Evolutionary conservation across 2,113 vertebrate species (phyloP), one percentile per base, ranked within the genome.

Genomic region (Ctenodactylus gundi): DNA sequence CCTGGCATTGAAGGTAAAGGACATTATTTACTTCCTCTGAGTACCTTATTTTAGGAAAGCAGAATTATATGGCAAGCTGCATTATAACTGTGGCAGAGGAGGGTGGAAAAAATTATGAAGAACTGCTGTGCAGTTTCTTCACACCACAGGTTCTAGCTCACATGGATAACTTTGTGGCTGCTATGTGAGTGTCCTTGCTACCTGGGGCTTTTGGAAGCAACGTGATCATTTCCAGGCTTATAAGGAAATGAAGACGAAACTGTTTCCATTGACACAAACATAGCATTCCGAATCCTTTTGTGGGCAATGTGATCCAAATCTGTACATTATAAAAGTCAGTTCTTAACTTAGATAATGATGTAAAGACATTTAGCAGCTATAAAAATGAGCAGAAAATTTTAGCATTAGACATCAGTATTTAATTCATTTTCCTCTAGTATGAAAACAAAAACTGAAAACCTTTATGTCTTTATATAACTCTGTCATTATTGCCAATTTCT

Each of bases 1-100:
- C 78, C 98, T 99, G 97, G 99, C 99, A 60, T 98, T 99, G 76
- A 99, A 99, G 99, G 99, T 99, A 98, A 98, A 91, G 82, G 58
- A 70, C 23, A 49, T 27, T 9, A 31, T 94, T 96, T 55, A 75
- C 83, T 96, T 53, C 65, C 65, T 36, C 90, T 95, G 1, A 23
- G 72, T 94, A 87, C 31, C 72, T 85, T 4, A 17, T 84, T 94
- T 82, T 13, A 18, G 51, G 41, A 60, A 90, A 77, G 51, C 18
- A 76, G 36, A 89, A 88, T 80, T 86, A 29, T 20, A 15, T 85
- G 70, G 93, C 57, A 31, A 85, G 23, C 75, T 92, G 72, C 90
- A 87, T 51, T 83, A 7, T 31, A 68, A 36, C 3, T 39, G 36
- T 23, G 91, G 62, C 31, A 57, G 23, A 70, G 14, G 75, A 73